These are phyloP conservation scores for Ammodytes dubius DNA, from an alignment of 2,113 vertebrate genomes.

Conservation along the genomic window DNA sequence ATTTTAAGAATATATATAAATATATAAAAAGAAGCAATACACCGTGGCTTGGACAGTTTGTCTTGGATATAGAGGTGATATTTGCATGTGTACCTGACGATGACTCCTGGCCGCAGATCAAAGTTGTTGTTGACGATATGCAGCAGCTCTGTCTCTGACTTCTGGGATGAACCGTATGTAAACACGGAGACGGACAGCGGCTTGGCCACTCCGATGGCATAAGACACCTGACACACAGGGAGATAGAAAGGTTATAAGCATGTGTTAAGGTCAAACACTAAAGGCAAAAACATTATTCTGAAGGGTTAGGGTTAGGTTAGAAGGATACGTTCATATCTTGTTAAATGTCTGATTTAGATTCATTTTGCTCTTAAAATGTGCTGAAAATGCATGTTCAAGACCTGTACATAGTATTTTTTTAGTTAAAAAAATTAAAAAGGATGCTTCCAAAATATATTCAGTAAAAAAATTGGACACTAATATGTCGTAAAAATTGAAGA, in stretches of 20 bases:
- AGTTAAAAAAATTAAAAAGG: too few species aligned
- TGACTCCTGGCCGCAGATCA: slow-evolving; percentile 95
- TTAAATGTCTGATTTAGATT: too few species aligned
- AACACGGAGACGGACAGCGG: slow-evolving; percentile 96
- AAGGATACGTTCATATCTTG: too few species aligned
- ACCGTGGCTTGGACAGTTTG: not conserved
- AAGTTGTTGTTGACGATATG: slow-evolving; percentile 95
- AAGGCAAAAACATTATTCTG: too few species aligned
- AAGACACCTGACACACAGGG: slow-evolving; percentile 88
- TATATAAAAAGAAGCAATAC: not conserved
- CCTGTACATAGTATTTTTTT: too few species aligned
- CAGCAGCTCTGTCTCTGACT: slow-evolving; percentile 91
- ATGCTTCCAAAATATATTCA: too few species aligned
- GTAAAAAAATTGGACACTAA: too few species aligned
- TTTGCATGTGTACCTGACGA: slow-evolving; percentile 89
- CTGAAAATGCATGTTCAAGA: too few species aligned
- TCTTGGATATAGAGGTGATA: not conserved
- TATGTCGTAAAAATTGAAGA: too few species aligned
- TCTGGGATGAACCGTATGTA: slow-evolving; percentile 93
- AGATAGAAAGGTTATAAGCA: not conserved
- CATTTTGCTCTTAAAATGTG: too few species aligned
- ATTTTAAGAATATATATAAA: not conserved
- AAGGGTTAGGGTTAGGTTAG: too few species aligned
- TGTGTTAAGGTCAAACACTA: not conserved
- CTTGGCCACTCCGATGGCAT: slow-evolving; percentile 93